Base-by-base conservation (phyloP, 1,140 invertebrate species). In the Anastrepha ludens region DNA sequence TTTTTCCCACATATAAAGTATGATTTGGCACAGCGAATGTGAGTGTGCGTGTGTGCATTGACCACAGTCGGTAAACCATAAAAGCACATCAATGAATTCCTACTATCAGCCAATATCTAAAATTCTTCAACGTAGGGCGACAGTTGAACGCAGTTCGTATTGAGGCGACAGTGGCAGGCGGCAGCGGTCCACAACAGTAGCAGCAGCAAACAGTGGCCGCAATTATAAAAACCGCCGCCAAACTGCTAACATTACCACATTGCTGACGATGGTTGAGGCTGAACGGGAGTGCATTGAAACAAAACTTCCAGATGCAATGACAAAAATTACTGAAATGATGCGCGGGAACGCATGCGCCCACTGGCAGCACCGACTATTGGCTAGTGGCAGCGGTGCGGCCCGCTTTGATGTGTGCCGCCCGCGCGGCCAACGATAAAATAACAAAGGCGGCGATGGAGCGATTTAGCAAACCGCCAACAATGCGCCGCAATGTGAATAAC, bases 321-420 rank as follows among this genome's bases (percentile, higher is more conserved):
- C 86, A 87, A 87, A 87, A 87, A 87, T 87, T 70, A n/a, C 58
- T 44, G n/a, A 87, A 87, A 87, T 87, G 86, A 87, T 87, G 86
- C 86, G 86, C 86, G 86, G 64, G 62, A 86, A 86, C 86, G 64
- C 86, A 70, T 70, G 86, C 59, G 47, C 64, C 62, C 86, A 70
- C 86, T 65, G 47, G 41, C 86, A 58, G 8, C 59, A 15, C n/a
- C 62, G 20, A 3, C 62, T 29, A 70, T 50, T 20, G 47, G n/a
- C 50, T 50, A 29, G 74, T 55, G 58, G 58, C 59, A 13, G 44
- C 85, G 50, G 9, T 64, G 85, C 58, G 85, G 58, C 11, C 2
- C 58, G 58, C 85, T 60, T 62, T 60, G 85, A 86, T 86, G 44
- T 58, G 17, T n/a, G 47, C 74, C 74, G 74, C 74, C 74, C 74